Base-by-base conservation (phyloP, 2,888 invertebrate genomes). In the Homarus gammarus region DNA sequence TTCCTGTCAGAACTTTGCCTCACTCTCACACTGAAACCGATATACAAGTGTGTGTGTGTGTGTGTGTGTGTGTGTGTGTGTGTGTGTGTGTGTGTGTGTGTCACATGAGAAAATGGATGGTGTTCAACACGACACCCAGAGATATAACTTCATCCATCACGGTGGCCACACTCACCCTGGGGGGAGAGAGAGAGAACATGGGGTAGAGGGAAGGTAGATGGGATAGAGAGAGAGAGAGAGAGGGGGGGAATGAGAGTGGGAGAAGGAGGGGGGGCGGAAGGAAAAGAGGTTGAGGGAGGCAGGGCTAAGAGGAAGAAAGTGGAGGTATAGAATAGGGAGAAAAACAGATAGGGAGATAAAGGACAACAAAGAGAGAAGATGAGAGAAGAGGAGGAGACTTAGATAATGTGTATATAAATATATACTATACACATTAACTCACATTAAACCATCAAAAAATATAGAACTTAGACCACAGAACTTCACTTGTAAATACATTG, bases 71-170 rank as follows among this genome's bases (percentile, higher is more conserved):
- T n/a, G 2, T 10, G n/a, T 15, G 31, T 78, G 77, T 44, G 77
- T 51, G 18, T 78, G 33, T 78, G 33, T 33, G 73, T 36, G 31
- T 3, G 40, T 5, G n/a, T 33, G 36, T 36, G 18, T 72, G 22
- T 72, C 36, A 15, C 10, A 1, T 6, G 40, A 36, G 36, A n/a
- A 18, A 72, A 72, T 38, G 15, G 22, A 18, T 15, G 36, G 40
- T 72, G 40, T 27, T 38, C 22, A 38, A n/a, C 36, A 15, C 12
- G 72, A 40, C 38, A 40, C 33, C 27, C 40, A 36, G 18, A 38
- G 1, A 72, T 72, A 40, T 72, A 36, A 36, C 72, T 72, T 38
- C 72, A 72, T 72, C 64, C 27, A 64, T 64, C 64, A 64, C 64
- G 3, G 1, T 27, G 64, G 6, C 64, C 27, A 3, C n/a, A n/a